Conservation (phyloP, 1,140 invertebrate genomes). For the Drosophila nikananu region DNA sequence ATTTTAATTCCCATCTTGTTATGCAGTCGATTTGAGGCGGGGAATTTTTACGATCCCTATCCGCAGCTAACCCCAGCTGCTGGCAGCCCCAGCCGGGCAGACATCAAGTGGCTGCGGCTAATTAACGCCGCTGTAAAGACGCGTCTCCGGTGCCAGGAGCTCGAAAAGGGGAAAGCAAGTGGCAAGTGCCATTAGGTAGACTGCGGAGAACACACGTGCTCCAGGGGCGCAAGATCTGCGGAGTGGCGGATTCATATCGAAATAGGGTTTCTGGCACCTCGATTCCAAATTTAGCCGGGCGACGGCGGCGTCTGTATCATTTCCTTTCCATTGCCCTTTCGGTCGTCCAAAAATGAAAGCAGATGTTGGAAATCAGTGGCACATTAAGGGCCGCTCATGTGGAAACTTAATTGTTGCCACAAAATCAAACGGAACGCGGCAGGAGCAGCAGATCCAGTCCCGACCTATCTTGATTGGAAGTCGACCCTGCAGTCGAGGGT, state of each 20-base stretch:
- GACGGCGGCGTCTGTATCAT: slow-evolving; percentile 62
- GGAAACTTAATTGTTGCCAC: slow-evolving; percentile 84
- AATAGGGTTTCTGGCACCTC: slow-evolving; percentile 73
- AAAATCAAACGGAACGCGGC: slow-evolving; percentile 30
- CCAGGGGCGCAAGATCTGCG: background rate
- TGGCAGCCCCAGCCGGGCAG: slow-evolving; percentile 27
- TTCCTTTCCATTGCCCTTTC: slow-evolving; percentile 70
- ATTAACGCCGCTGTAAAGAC: slow-evolving; percentile 73
- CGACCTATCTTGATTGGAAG: slow-evolving; percentile 59
- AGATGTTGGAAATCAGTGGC: slow-evolving; percentile 84
- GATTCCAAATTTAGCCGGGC: slow-evolving; percentile 66
- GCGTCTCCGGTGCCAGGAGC: background rate
- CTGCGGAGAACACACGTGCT: slow-evolving; percentile 46
- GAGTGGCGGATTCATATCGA: slow-evolving; percentile 37
- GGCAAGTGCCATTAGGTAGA: slow-evolving; percentile 26
- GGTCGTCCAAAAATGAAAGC: slow-evolving; percentile 74
- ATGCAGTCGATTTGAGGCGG: slow-evolving; percentile 50
- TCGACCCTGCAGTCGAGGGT: slow-evolving; percentile 32
- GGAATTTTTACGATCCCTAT: slow-evolving; percentile 41
- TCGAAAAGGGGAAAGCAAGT: background rate
- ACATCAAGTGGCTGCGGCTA: slow-evolving; percentile 79
- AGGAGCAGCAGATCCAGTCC: slow-evolving; percentile 10
- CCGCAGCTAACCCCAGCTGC: slow-evolving; percentile 20
- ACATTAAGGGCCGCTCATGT: slow-evolving; percentile 82
- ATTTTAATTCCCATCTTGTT: slow-evolving; percentile 49